Conservation (phyloP, 2,888 invertebrate genomes). For the Dolomedes plantarius region DNA sequence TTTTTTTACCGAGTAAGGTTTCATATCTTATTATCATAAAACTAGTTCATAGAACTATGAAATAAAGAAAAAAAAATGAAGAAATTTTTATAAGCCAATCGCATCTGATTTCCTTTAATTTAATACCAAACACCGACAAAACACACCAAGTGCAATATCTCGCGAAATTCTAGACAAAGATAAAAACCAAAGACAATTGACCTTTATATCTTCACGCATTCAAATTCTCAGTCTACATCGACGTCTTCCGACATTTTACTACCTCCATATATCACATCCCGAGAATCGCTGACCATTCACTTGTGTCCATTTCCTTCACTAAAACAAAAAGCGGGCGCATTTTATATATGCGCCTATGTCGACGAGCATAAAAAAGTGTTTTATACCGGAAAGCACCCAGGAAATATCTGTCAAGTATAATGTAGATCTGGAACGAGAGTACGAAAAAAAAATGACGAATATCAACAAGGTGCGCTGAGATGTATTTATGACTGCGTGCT, state of each 20-base stretch:
- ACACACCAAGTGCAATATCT: not conserved
- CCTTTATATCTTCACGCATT: not conserved
- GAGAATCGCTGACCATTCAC: not conserved
- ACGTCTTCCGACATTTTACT: not conserved
- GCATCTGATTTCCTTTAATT: too few relatives aligned
- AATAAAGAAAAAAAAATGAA: too few relatives aligned
- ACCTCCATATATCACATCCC: not conserved
- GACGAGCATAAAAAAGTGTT: not conserved
- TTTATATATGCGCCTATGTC: not conserved
- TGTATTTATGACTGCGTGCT: not conserved
- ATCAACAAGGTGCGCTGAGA: not conserved
- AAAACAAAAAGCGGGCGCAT: not conserved
- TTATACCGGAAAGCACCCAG: not conserved
- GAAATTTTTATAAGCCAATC: too few relatives aligned
- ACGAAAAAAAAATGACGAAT: not conserved
- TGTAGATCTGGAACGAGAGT: not conserved
- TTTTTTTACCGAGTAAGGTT: too few relatives aligned
- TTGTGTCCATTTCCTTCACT: slow-evolving; percentile 12
- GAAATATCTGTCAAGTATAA: not conserved
- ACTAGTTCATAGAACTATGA: too few relatives aligned
- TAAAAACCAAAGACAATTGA: not conserved
- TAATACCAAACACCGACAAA: too few relatives aligned
- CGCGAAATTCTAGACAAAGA: not conserved
- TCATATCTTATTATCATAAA: too few relatives aligned
- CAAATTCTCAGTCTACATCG: not conserved